Conservation (phyloP, 2,113 vertebrate genomes). For the Alligator mississippiensis region DNA sequence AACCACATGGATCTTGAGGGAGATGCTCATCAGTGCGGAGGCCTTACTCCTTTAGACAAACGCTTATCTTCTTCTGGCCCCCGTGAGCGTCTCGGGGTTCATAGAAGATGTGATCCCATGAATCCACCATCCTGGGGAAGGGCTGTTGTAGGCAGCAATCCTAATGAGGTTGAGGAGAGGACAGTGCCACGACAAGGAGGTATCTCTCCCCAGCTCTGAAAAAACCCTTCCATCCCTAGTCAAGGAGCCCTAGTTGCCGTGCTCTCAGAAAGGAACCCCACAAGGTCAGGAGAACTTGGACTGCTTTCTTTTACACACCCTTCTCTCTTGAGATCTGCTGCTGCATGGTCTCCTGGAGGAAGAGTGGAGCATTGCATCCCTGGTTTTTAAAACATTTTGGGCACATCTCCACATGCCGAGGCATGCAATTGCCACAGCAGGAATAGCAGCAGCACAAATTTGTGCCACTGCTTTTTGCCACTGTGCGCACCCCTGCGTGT, state of each 20-base stretch:
- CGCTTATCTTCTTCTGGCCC: background rate
- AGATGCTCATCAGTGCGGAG: background rate
- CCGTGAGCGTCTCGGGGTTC: background rate
- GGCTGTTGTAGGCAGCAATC: background rate
- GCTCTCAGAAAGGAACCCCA: background rate
- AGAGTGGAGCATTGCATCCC: background rate
- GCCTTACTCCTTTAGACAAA: background rate
- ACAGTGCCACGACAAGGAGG: background rate
- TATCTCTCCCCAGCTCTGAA: background rate
- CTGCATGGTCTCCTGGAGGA: background rate
- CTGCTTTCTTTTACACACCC: rapidly evolving
- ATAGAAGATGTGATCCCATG: background rate
- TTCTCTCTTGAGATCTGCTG: background rate
- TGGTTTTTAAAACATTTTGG: background rate
- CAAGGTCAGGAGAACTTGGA: background rate
- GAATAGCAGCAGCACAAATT: too few species aligned
- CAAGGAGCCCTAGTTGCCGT: background rate
- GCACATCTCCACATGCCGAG: too few species aligned
- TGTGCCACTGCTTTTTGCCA: too few species aligned
- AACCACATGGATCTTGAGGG: background rate
- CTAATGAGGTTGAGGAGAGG: background rate
- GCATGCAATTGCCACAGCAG: too few species aligned
- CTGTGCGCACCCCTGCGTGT: too few species aligned
- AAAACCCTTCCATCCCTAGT: background rate
- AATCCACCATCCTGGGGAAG: background rate